A percentile compares a stretch with the other conserved stretches of the same genome.
phyloP scores from a whole-genome alignment of 2,797 vertebrate species.

The Setipinna tenuifilis region DNA sequence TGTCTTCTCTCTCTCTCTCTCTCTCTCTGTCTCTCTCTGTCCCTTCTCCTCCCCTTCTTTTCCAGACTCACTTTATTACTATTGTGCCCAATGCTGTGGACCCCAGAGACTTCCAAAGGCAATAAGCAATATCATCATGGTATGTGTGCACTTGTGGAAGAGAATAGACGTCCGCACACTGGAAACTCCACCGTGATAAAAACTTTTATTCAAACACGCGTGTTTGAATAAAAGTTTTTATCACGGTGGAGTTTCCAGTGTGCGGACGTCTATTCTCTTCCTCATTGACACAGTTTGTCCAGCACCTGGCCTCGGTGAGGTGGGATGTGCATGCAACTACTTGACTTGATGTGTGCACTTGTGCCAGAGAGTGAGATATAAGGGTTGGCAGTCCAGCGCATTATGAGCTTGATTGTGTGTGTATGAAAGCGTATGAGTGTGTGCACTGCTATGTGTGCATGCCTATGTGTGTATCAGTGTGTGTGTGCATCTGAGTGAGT shows the following conservation, averaged over 20 bases:
- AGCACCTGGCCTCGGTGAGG: too few species aligned
- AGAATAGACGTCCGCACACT: too few species aligned
- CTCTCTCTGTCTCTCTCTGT: background rate
- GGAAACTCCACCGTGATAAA: too few species aligned
- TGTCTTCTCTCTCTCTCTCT: background rate
- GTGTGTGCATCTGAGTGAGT: background rate
- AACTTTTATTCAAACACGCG: too few species aligned
- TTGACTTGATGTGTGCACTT: background rate
- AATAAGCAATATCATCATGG: background rate
- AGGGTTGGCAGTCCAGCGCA: background rate
- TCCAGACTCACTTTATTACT: background rate
- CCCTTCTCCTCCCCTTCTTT: background rate
- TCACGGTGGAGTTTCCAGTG: too few species aligned
- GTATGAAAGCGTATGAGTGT: background rate
- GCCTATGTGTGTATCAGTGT: background rate
- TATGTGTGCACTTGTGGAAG: background rate
- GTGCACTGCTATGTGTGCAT: background rate
- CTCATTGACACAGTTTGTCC: too few species aligned
- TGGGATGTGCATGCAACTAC: too few species aligned
- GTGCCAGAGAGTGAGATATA: background rate
- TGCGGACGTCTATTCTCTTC: too few species aligned
- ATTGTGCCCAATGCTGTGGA: background rate
- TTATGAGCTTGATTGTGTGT: background rate
- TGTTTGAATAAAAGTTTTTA: too few species aligned
- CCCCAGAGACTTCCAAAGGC: background rate